These are phyloP conservation scores for Drosophila pseudotalamancana DNA, from an alignment of 2,888 invertebrate species.

Conservation along the genomic window DNA sequence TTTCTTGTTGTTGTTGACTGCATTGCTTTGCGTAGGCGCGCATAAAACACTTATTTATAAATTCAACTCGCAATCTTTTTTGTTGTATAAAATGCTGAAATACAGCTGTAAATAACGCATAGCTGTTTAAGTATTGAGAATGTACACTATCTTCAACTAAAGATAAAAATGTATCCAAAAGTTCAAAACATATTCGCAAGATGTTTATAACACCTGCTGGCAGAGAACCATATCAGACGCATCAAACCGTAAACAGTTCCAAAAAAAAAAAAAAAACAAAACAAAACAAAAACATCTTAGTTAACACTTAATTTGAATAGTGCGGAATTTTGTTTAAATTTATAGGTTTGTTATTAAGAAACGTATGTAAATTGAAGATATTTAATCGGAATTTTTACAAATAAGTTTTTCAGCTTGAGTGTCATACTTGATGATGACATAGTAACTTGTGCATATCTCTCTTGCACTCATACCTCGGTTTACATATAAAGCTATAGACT, in stretches of 20 bases:
- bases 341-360: not conserved
- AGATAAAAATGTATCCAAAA: conserved; percentile 11
- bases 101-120: not conserved
- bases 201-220: not conserved
- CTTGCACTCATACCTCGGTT: conserved; percentile 22
- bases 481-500: conserved; percentile 4
- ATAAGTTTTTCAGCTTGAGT: not conserved
- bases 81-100: conserved; percentile 1
- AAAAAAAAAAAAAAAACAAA: too few species aligned
- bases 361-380: too few species aligned
- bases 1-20: conserved; percentile 18
- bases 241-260: conserved; percentile 18
- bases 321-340: not conserved
- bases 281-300: conserved; percentile 3
- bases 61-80: conserved; percentile 9
- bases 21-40: conserved; percentile 56
- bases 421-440: conserved; percentile 2
- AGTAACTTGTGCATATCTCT: not conserved
- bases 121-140: too few species aligned
- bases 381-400: too few species aligned
- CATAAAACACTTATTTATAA: conserved; percentile 46
- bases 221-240: conserved; percentile 11
- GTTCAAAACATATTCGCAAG: not conserved
- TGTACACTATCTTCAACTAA: conserved; percentile 43
- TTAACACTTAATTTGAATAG: not conserved